Percentiles rank a stretch among this genome's conserved stretches.
Evolutionary conservation across 2,797 vertebrate genomes (phyloP).

Genomic region (Melanogrammus aeglefinus): DNA sequence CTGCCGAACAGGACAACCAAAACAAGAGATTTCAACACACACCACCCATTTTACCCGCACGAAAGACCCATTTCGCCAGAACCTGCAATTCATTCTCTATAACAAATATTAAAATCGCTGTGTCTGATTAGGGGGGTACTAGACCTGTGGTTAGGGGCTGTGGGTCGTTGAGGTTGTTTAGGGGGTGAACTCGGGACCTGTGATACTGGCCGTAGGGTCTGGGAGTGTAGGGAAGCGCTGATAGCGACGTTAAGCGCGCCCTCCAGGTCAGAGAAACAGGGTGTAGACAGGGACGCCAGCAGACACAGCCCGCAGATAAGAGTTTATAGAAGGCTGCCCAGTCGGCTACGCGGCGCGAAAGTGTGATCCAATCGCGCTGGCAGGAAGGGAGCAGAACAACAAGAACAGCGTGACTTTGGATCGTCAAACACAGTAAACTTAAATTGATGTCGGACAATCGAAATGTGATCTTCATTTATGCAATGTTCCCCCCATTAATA

Average conservation of each 20-base stretch:
- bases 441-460: no score
- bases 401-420: background rate
- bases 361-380: conserved; percentile 60
- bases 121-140: no score
- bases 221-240: conserved; percentile 42
- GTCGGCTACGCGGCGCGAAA: conserved; percentile 62
- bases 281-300: conserved; percentile 63
- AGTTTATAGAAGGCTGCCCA: conserved; percentile 54
- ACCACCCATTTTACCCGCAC: no score
- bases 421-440: background rate
- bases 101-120: no score
- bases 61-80: no score
- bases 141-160: conserved; percentile 23
- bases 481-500: no score
- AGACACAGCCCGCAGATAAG: conserved; percentile 60
- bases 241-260: conserved; percentile 69
- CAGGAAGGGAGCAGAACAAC: conserved; percentile 11
- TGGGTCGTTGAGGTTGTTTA: background rate
- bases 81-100: no score
- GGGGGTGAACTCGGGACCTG: conserved; percentile 51
- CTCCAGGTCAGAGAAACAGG: conserved; percentile 72
- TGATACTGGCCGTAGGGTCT: conserved; percentile 59
- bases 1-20: no score
- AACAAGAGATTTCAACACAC: no score
- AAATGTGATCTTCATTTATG: no score